Evolutionary conservation across 2,113 vertebrate species (phyloP), one percentile per base, ranked within the genome.

Genomic region (Laterallus jamaicensis): DNA sequence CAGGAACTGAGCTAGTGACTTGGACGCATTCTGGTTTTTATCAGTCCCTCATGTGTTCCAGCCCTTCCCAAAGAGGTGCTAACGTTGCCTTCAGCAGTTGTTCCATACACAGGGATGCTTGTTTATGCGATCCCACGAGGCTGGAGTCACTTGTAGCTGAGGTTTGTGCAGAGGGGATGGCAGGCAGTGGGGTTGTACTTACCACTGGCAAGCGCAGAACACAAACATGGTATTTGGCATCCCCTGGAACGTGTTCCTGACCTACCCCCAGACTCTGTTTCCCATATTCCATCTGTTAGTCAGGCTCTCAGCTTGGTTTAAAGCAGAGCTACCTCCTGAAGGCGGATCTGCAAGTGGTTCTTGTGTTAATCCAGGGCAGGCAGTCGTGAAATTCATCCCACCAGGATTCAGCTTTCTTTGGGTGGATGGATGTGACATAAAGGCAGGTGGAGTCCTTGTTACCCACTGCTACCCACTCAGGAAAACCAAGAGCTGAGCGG

Each of bases 351-450:
- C 86, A 92, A 64, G 44, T 62, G 58, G 69, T 26, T 86, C 13
- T 93, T 95, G 62, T 60, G 24, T 93, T 93, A 18, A 88, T 92
- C 67, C 83, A 88, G 39, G 92, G 86, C 93, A 93, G 90, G 86
- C 69, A 86, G 69, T 18, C 8, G 4, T 71, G 90, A 54, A 88
- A 94, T 40, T 66, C 67, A 78, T 62, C 76, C 70, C 58, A 21
- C 63, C 4, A 0, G 6, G 92, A 82, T 89, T 94, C 88, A 32
- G 55, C 86, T 93, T 95, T 93, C 93, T 58, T 58, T 58, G 17
- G 25, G 76, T 0, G 42, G 44, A 47, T 47, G 44, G 62, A 62
- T 40, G 62, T 70, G 58, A 64, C 82, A 62, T 58, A 62, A 74
- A 94, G 59, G 47, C 52, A 74, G 79, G 76, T 91, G 77, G n/a